Conservation (phyloP, 2,797 vertebrate genomes). For the Amblyopsis hoosieri region DNA sequence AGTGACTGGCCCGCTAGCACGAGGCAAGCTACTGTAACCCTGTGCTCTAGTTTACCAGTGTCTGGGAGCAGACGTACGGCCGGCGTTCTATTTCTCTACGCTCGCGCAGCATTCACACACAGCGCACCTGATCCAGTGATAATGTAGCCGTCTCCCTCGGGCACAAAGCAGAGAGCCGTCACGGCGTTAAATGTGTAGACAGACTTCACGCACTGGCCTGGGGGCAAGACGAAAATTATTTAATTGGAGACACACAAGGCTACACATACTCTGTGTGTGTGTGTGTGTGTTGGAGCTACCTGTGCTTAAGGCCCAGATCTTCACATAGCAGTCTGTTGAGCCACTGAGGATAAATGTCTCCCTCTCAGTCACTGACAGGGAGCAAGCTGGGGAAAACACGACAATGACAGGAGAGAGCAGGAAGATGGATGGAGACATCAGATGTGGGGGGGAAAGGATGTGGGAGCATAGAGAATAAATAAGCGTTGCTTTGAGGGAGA, state of each 20-base stretch:
- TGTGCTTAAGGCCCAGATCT: conserved; percentile 79
- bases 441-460: conserved; percentile 5
- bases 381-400: conserved; percentile 62
- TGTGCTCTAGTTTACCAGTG: conserved; percentile 15
- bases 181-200: conserved; percentile 84
- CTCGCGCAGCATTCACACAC: conserved; percentile 5
- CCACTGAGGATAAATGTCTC: conserved; percentile 82
- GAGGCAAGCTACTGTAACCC: background rate
- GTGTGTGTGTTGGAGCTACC: conserved; percentile 59
- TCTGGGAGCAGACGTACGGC: conserved; percentile 8
- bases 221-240: conserved; percentile 46
- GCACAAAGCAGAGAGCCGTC: conserved; percentile 77
- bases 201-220: conserved; percentile 83
- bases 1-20: conserved; percentile 3
- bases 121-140: conserved; percentile 78
- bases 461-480: conserved; percentile 28
- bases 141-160: conserved; percentile 76
- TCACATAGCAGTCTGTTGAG: conserved; percentile 80
- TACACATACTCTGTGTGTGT: background rate
- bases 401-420: conserved; percentile 14
- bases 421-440: conserved; percentile 3
- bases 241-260: conserved; percentile 40
- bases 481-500: conserved; percentile 32
- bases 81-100: conserved; percentile 5
- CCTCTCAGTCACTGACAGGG: conserved; percentile 69